Percentiles rank a stretch among this genome's conserved stretches.
Conservation (phyloP, 2,797 vertebrate species). For the Schizothorax lantsangensis region DNA sequence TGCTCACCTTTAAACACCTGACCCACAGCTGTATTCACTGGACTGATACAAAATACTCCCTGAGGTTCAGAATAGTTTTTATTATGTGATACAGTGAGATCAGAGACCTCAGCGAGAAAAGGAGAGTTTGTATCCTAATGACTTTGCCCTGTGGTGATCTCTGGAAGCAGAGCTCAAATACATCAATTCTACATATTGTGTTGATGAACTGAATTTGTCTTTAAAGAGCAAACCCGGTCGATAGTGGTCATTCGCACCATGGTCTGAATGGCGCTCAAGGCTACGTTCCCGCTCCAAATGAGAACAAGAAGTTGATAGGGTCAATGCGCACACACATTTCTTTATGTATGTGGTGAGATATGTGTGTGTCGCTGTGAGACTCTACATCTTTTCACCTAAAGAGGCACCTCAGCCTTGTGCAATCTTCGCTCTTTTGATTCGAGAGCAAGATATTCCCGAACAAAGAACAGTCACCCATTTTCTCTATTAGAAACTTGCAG, state of each 20-base stretch:
- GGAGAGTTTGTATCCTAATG: constrained; percentile 33
- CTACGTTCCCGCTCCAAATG: not conserved
- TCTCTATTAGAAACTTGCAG: constrained; percentile 42
- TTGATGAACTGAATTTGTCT: constrained; percentile 30
- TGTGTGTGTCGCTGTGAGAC: constrained; percentile 5
- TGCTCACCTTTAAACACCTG: constrained; percentile 4
- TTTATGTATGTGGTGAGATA: not conserved
- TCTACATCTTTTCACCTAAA: constrained; percentile 43
- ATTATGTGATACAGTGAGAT: not conserved
- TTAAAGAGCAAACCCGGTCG: constrained; percentile 4
- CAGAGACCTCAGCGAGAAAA: not conserved
- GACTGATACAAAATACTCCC: not conserved
- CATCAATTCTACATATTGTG: constrained; percentile 11
- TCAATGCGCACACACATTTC: not conserved
- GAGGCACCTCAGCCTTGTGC: constrained; percentile 43
- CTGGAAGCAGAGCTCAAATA: not conserved
- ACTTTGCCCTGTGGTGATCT: constrained; percentile 19
- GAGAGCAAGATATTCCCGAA: constrained; percentile 22
- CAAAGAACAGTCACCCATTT: constrained; percentile 31
- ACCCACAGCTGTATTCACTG: not conserved
- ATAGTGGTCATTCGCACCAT: not conserved
- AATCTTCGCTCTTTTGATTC: constrained; percentile 12
- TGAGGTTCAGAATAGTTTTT: not conserved
- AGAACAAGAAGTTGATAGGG: constrained; percentile 30
- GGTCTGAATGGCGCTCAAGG: constrained; percentile 46